Base-by-base conservation (phyloP, 2,113 vertebrate species). In the Anguilla japonica region DNA sequence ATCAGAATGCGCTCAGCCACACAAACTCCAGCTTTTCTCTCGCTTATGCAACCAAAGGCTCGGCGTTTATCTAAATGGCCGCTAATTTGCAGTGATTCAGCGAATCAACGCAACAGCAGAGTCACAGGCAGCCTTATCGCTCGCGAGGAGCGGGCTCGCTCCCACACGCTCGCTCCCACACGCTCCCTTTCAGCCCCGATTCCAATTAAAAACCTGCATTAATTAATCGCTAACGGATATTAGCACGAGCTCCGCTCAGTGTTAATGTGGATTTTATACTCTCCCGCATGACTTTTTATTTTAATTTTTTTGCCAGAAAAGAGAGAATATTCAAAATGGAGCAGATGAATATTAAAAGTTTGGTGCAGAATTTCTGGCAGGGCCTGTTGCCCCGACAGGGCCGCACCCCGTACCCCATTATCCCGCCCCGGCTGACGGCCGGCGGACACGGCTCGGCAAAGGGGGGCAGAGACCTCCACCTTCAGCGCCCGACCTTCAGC, bases 141-240 rank as follows among this genome's bases (percentile, higher is more conserved):
- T 46, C 43, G 8, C 43, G 8, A 8, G 8, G 43, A 46, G 43
- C 4, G 43, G 43, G 4, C 50, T 13, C 50, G 11, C 50, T 53
- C 50, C 13, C 50, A 46, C 43, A 46, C 43, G 9, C 43, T 46
- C 43, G 4, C 43, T n/a, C n/a, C n/a, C n/a, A 53, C 50, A 53
- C 50, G 67, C 84, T 63, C 39, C 81, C 56, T 67, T 87, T 79
- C 79, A 82, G 82, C 56, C 83, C 14, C 83, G 79, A 86, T 79
- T 53, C 41, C 63, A 84, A 86, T 84, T 84, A 91, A 84, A 87
- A 86, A 86, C 26, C 46, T 41, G 34, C 67, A 56, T 82, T 85
- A 87, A 88, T 88, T 86, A 87, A 87, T 83, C 67, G 43, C 46
- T 53, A 85, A 78, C 81, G 56, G 82, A 89, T 86, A 88, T 87